Base-by-base conservation (phyloP, 1,140 invertebrate species). In the Lepidotrigona ventralis region DNA sequence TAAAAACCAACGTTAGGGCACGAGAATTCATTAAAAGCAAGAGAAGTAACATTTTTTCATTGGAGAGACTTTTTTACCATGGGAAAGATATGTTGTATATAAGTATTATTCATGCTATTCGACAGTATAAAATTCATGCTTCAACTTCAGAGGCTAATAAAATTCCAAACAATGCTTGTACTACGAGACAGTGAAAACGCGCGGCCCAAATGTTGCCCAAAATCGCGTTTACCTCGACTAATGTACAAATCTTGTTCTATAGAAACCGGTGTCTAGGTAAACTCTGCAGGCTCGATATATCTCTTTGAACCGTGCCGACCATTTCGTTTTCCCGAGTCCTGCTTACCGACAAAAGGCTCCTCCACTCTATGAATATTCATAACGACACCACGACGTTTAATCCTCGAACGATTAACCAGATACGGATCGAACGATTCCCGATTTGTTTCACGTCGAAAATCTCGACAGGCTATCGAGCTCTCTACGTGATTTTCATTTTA, bases 241-340 rank as follows among this genome's bases (percentile, higher is more conserved):
- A 91, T 91, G 90, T 90, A 91, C 86, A 88, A 91, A 92, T 90
- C 90, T 88, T 88, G 90, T 91, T 39, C 72, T 71, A 82, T 86
- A 88, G 78, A 74, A 86, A 86, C 79, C 84, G 86, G 86, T 85
- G 85, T 86, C 88, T 90, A 90, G 90, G 85, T 84, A 90, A 90
- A 90, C 89, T 79, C 53, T n/a, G 6, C 39, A 54, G 81, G 54
- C 89, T 53, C 79, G 56, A 76, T 76, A 63, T 26, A 63, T 84
- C 80, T 84, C 90, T 90, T 90, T 90, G 90, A 90, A 73, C 70
- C 19, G 26, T 23, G 88, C 89, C 89, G 89, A 84, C 86, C 63
- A 69, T 60, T 53, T 72, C 66, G 85, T 66, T 86, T 86, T 88
- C 83, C 82, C 88, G 66, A 80, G 51, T 51, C 51, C 56, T n/a